Evolutionary conservation across 2,797 vertebrate genomes (phyloP).

Genomic region (Chelmon rostratus): DNA sequence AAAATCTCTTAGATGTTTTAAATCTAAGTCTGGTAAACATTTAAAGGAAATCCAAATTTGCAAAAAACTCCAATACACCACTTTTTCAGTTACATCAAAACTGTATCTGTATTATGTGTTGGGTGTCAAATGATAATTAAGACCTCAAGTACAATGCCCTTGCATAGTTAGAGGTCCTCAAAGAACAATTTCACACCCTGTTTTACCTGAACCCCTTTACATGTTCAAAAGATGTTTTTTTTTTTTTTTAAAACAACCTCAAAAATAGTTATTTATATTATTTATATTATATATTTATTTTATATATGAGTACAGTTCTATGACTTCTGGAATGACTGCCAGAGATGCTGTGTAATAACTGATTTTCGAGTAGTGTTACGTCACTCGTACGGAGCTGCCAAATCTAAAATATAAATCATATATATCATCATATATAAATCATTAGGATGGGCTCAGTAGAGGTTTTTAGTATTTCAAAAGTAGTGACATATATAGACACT

Average conservation of each 20-base stretch:
- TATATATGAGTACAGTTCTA: not conserved
- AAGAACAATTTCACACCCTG: not conserved
- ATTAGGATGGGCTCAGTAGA: not conserved
- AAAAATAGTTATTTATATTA: too few species aligned
- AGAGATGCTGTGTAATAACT: not conserved
- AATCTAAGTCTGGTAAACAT: not conserved
- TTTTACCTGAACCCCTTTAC: not conserved
- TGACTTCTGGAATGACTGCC: not conserved
- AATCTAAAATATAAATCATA: too few species aligned
- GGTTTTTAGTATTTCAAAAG: not conserved
- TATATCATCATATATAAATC: too few species aligned
- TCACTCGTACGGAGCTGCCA: not conserved
- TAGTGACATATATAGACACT: not conserved
- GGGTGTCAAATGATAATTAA: slow-evolving; percentile 1
- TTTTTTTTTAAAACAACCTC: too few species aligned
- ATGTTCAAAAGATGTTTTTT: not conserved
- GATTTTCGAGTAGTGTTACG: not conserved
- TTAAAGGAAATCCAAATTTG: not conserved
- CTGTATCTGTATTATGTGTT: not conserved
- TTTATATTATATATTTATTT: too few species aligned
- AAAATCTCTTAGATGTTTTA: not conserved
- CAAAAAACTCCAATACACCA: slow-evolving; percentile 3
- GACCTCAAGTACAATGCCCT: not conserved
- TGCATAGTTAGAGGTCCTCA: not conserved
- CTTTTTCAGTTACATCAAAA: not conserved